Base-by-base conservation (phyloP, 2,888 invertebrate genomes). In the Folsomia manolachei region DNA sequence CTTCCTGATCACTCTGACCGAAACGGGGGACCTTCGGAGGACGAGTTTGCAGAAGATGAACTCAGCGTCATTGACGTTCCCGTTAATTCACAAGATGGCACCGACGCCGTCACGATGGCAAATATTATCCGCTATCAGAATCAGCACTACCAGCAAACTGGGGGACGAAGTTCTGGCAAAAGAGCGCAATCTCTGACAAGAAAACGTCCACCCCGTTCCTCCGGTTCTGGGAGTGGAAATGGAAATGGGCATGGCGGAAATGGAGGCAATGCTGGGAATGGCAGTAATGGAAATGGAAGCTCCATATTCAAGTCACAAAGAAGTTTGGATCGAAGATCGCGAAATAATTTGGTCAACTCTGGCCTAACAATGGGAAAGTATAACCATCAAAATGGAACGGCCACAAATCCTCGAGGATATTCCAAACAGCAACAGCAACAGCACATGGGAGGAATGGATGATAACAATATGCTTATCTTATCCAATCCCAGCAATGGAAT, bases 41-140 rank as follows among this genome's bases (percentile, higher is more conserved):
- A 81, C 73, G 81, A 81, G 61, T 80, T 80, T 74, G 81, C 81
- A 7, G 81, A 81, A 66, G 81, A 81, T 71, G 81, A 81, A 70
- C 74, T 81, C 62, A 78, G 78, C 70, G 81, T 81, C 14, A 81
- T 81, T 73, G 81, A 81, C 69, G 80, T 81, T 70, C 81, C 81
- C 27, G 75, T 81, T 60, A 75, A 69, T 19, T 62, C 74, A 60
- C 78, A 79, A 19, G 75, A 78, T 24, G 80, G 78, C n/a, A 72
- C 69, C 25, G 73, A 69, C 1, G 61, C 69, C n/a, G 72, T 70
- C 0, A 63, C 77, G 9, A 73, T 74, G 23, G 74, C 76, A 63
- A 56, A 7, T 56, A 56, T 56, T 7, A 73, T 79, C 25, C 79
- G 79, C 73, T 76, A 79, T 4, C 65, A 66, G 39, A 66, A 24